Evolutionary conservation across 1,140 invertebrate species (phyloP).

Genomic region (Drosophila athabasca): DNA sequence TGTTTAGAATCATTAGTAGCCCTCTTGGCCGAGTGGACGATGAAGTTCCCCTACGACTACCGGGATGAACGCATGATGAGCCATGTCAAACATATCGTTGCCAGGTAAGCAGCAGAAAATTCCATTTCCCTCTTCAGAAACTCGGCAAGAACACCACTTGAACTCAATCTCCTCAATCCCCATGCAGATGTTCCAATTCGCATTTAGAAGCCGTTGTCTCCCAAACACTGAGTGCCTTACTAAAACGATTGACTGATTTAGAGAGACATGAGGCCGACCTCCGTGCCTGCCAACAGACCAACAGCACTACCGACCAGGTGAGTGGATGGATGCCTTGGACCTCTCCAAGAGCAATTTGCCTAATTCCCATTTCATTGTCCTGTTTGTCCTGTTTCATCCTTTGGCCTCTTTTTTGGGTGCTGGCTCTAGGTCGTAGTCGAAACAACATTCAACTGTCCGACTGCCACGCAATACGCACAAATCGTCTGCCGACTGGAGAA

Average conservation of each 20-base stretch:
- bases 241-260: slow-evolving; percentile 84
- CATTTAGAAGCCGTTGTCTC: slow-evolving; percentile 81
- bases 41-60: slow-evolving; percentile 88
- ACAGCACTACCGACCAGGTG: slow-evolving; percentile 69
- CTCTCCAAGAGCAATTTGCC: slow-evolving; percentile 17
- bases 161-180: background rate
- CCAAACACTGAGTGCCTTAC: slow-evolving; percentile 83
- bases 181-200: slow-evolving; percentile 79
- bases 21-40: slow-evolving; percentile 83
- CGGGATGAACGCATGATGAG: slow-evolving; percentile 87
- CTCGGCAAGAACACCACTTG: background rate
- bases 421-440: slow-evolving; percentile 9
- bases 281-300: slow-evolving; percentile 65
- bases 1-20: slow-evolving; percentile 76
- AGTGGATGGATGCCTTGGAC: slow-evolving; percentile 17
- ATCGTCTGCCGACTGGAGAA: slow-evolving; percentile 80
- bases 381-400: slow-evolving; percentile 26
- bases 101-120: slow-evolving; percentile 58
- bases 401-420: slow-evolving; percentile 23
- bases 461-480: slow-evolving; percentile 81
- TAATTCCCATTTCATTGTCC: slow-evolving; percentile 27
- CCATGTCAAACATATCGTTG: slow-evolving; percentile 85
- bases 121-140: slow-evolving; percentile 16
- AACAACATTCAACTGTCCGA: slow-evolving; percentile 63
- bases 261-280: slow-evolving; percentile 80